These are phyloP conservation scores for Malthinus seriepunctatus DNA, from an alignment of 2,888 invertebrate genomes.

Conservation along the genomic window DNA sequence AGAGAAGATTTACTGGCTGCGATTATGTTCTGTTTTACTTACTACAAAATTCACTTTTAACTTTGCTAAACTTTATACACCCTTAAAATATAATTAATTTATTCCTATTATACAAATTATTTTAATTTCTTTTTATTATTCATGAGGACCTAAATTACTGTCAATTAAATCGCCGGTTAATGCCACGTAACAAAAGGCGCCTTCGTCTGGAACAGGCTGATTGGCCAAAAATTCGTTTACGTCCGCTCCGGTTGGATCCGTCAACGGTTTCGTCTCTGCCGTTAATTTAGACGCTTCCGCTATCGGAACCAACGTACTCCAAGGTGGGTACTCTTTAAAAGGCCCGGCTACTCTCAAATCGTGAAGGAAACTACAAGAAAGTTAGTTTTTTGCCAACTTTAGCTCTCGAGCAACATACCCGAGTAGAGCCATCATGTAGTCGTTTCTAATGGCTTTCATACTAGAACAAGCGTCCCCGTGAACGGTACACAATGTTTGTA, in stretches of 20 bases:
- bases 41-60: slow-evolving; percentile 6
- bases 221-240: slow-evolving; percentile 55
- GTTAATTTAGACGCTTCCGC: slow-evolving; percentile 51
- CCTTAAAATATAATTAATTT: not conserved
- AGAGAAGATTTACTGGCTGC: slow-evolving; percentile 15
- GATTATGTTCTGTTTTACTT: slow-evolving; percentile 7
- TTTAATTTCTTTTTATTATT: slow-evolving; percentile 3
- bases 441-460: slow-evolving; percentile 60
- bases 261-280: slow-evolving; percentile 52
- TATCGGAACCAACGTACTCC: slow-evolving; percentile 51
- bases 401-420: slow-evolving; percentile 44
- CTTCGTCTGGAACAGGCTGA: slow-evolving; percentile 58
- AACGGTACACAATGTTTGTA: slow-evolving; percentile 57
- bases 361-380: slow-evolving; percentile 47
- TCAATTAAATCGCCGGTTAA: slow-evolving; percentile 56
- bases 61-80: not conserved
- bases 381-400: not conserved
- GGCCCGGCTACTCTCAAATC: slow-evolving; percentile 57
- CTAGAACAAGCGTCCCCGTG: slow-evolving; percentile 52
- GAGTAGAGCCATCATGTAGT: slow-evolving; percentile 59
- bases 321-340: slow-evolving; percentile 56
- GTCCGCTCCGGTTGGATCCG: slow-evolving; percentile 55
- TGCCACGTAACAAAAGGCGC: slow-evolving; percentile 61
- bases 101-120: not conserved
- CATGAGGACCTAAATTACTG: slow-evolving; percentile 22